Evolutionary conservation across 2,113 vertebrate species (phyloP), one percentile per base, ranked within the genome.

Genomic region (Rostratula benghalensis): DNA sequence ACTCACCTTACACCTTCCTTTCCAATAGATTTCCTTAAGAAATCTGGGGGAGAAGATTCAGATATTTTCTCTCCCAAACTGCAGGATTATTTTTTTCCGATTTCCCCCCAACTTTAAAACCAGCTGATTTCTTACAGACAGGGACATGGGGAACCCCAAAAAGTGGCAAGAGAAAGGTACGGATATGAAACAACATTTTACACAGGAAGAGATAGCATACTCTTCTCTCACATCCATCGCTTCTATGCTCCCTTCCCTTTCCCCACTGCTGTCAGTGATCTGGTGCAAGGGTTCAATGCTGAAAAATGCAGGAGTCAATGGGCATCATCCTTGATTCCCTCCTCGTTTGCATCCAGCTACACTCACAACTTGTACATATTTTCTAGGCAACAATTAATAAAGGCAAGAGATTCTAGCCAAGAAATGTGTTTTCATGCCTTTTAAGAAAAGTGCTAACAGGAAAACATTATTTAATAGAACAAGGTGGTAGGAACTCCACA

Each of bases 311-410:
- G 13, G 5, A 79, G 30, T 13, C 27, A 35, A 30, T 0, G 7
- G 30, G 56, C 7, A 88, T n/a, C 50, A 56, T 13, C 51, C 63
- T n/a, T 19, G 27, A n/a, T 43, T 70, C 59, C 10, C 45, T 27
- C 8, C n/a, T 50, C 31, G 80, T 60, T 3, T 48, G 30, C 31
- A 83, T 31, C 14, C 50, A 89, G 83, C 13, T 80, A 86, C 30
- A 43, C 28, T 63, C 60, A 48, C 2, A 35, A 54, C 5, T 20
- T 3, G 0, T 7, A 74, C 0, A 1, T 21, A 41, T 65, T 83
- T 87, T 68, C 75, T 60, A 76, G 12, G 24, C 45, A 79, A 35
- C 30, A 48, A 39, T n/a, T 68, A 43, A 51, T 54, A 3, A 61
- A 85, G 10, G 8, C 3, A 5, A 73, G 31, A 39, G 20, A 13